Percentiles rank a stretch among this genome's conserved stretches.
phyloP scores from a whole-genome alignment of 2,113 vertebrate species.

The Psilopsiagon aurifrons region DNA sequence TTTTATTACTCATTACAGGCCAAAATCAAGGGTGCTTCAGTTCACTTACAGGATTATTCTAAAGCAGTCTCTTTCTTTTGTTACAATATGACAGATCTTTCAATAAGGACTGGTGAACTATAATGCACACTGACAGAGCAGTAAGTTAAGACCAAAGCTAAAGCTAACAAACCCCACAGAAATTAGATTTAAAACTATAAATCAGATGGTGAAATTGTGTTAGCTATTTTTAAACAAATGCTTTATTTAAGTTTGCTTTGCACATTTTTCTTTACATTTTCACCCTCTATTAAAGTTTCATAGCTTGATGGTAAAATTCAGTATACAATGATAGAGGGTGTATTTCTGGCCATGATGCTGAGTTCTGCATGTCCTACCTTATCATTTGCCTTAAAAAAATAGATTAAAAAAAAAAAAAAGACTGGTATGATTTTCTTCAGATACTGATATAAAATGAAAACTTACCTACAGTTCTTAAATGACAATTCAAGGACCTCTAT shows the following conservation, averaged over 20 bases:
- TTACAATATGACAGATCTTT: background rate
- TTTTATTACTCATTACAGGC: conserved; percentile 28
- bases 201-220: background rate
- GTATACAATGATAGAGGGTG: background rate
- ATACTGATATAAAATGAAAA: background rate
- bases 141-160: background rate
- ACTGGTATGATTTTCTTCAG: background rate
- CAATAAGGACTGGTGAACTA: background rate
- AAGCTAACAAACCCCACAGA: background rate
- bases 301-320: background rate
- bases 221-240: background rate
- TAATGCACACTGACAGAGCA: background rate
- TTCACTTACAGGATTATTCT: conserved; percentile 21
- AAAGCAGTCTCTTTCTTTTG: background rate
- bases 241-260: background rate
- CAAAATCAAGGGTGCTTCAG: conserved; percentile 10
- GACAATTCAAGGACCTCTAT: background rate
- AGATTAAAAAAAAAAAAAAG: background rate
- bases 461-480: background rate
- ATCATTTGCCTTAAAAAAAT: background rate
- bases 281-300: background rate
- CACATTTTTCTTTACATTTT: background rate
- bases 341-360: background rate
- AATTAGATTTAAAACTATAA: conserved; percentile 25
- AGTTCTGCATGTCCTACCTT: background rate